Conservation (phyloP, 2,113 vertebrate genomes). For the Mustela lutreola region DNA sequence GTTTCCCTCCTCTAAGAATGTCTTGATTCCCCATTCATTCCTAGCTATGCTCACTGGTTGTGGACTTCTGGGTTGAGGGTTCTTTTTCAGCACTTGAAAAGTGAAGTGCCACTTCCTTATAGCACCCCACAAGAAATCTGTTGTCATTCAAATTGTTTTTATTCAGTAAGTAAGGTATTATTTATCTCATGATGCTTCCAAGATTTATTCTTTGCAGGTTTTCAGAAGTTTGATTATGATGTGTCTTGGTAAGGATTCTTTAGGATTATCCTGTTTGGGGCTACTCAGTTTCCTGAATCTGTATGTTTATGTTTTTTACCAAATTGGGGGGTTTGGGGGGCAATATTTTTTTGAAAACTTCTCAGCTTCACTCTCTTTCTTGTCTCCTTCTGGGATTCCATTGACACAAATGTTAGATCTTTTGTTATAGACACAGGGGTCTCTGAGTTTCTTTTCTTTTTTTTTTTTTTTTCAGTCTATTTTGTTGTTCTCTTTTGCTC, state of each 20-base stretch:
- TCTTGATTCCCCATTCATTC: neutral
- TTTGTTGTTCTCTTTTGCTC: neutral
- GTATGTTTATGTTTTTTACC: neutral
- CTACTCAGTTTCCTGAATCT: neutral
- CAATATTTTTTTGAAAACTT: neutral
- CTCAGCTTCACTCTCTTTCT: neutral
- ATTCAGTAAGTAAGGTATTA: neutral
- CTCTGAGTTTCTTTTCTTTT: neutral
- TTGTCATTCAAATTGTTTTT: neutral
- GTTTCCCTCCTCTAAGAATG: neutral
- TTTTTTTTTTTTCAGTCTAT: neutral
- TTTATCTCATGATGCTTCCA: neutral
- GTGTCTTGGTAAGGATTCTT: neutral
- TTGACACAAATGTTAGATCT: neutral
- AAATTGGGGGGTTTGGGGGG: neutral
- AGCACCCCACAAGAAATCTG: neutral
- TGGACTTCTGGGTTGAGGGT: neutral
- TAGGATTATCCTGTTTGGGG: neutral
- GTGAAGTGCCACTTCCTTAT: neutral
- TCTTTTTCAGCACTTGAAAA: neutral
- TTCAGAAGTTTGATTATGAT: neutral
- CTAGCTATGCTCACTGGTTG: neutral
- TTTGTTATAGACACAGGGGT: neutral
- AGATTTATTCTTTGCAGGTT: neutral
- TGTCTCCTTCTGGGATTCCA: neutral